These are phyloP conservation scores for Apostichopus parvimensis DNA, from an alignment of 35 echinoderm and acorn worm species.

Conservation along the genomic window DNA sequence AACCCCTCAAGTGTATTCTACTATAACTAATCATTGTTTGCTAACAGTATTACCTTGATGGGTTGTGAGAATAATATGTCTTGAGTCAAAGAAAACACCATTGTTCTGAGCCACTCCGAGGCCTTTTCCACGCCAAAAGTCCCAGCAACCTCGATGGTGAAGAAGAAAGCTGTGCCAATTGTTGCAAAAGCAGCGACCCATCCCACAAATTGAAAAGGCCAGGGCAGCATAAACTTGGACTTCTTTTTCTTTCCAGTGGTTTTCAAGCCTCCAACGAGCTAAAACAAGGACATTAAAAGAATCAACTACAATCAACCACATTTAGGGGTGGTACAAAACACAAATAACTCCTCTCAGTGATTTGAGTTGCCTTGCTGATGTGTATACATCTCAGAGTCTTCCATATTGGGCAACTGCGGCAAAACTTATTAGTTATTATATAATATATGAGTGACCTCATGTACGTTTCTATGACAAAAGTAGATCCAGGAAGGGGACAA, in stretches of 20 bases:
- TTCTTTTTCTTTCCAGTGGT: slow-evolving; percentile 85
- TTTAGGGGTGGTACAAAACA: too few relatives aligned
- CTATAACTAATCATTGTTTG: too few relatives aligned
- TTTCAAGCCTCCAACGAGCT: slow-evolving; percentile 79
- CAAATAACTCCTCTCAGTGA: neutral
- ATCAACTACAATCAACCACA: too few relatives aligned
- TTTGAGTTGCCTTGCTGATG: too few relatives aligned
- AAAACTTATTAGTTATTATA: too few relatives aligned
- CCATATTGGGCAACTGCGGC: too few relatives aligned
- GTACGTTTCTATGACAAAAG: too few relatives aligned
- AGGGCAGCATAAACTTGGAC: slow-evolving; percentile 76
- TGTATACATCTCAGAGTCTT: too few relatives aligned
- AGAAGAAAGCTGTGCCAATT: slow-evolving; percentile 75
- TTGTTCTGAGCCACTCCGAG: slow-evolving; percentile 82
- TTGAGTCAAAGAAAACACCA: slow-evolving; percentile 78
- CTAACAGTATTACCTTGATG: slow-evolving; percentile 69
- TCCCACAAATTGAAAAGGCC: slow-evolving; percentile 71
- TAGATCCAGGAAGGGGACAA: too few relatives aligned
- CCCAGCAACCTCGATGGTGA: slow-evolving; percentile 91
- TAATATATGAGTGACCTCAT: too few relatives aligned
- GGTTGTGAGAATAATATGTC: slow-evolving; percentile 93
- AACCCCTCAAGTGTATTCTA: too few relatives aligned
- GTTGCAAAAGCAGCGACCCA: slow-evolving; percentile 72
- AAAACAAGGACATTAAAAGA: neutral
- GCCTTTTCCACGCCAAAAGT: slow-evolving; percentile 83